phyloP scores from a whole-genome alignment of 2,888 invertebrate species.

The Steinernema scapterisci region DNA sequence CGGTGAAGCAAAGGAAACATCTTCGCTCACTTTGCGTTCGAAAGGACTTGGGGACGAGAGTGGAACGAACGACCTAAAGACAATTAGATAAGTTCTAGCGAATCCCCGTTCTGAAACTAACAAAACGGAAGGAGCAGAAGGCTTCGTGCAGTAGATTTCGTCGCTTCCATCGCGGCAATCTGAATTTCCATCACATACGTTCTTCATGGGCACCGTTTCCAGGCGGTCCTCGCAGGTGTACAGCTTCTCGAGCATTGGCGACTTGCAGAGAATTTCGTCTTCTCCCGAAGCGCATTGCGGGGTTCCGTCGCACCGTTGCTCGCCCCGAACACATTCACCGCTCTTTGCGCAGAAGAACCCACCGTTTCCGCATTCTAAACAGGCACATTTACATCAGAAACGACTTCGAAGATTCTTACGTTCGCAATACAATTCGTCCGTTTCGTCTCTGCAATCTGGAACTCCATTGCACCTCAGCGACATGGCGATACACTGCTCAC shows the following conservation, averaged over 20 bases:
- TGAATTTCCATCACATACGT: constrained; percentile 60
- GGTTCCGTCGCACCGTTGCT: constrained; percentile 63
- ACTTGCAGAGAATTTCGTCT: constrained; percentile 63
- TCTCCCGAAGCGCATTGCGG: constrained; percentile 65
- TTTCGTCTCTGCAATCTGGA: constrained; percentile 65
- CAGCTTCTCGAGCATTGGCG: constrained; percentile 36
- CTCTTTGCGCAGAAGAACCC: constrained; percentile 63
- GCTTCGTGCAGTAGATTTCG: constrained; percentile 59
- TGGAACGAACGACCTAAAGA: constrained; percentile 4
- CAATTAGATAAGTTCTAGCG: no score
- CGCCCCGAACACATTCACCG: constrained; percentile 59
- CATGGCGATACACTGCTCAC: constrained; percentile 65
- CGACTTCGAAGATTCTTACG: no score
- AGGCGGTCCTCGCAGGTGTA: constrained; percentile 58
- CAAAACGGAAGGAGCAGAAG: not conserved
- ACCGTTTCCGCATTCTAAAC: constrained; percentile 62
- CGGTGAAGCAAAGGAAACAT: not conserved
- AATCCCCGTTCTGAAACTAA: not conserved
- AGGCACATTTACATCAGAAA: no score
- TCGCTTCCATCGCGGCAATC: constrained; percentile 65
- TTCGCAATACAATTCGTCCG: constrained; percentile 64
- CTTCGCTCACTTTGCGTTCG: not conserved
- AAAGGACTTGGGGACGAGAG: not conserved
- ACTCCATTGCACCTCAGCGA: constrained; percentile 64
- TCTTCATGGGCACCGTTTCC: constrained; percentile 49